Conservation (phyloP, 2,888 invertebrate genomes). For the Atethmia centrago region DNA sequence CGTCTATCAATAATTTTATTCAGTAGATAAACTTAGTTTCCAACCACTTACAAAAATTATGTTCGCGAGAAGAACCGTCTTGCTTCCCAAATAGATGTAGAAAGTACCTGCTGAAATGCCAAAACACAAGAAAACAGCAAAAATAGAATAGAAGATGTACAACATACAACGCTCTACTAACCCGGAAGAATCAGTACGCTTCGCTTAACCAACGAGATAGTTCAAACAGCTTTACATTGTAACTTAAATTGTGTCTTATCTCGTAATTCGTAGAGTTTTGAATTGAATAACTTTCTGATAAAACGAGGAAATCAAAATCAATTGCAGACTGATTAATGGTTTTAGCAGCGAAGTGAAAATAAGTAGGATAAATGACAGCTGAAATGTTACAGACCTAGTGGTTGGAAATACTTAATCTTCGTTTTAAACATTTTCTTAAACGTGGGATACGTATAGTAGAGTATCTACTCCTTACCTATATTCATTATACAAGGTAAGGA, state of each 20-base stretch:
- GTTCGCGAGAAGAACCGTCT: neutral
- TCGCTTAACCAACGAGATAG: slow-evolving; percentile 56
- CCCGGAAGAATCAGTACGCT: slow-evolving; percentile 70
- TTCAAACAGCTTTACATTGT: slow-evolving; percentile 27
- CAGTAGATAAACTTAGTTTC: neutral
- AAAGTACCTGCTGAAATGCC: slow-evolving; percentile 22
- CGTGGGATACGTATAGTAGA: neutral
- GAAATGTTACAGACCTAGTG: slow-evolving; percentile 13
- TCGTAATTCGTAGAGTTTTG: slow-evolving; percentile 13
- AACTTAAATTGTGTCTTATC: slow-evolving; percentile 49
- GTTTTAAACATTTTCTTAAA: too few relatives aligned
- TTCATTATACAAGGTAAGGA: too few relatives aligned
- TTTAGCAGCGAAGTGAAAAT: slow-evolving; percentile 50
- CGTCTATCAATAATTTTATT: neutral
- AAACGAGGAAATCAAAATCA: slow-evolving; percentile 51
- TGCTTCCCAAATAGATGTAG: slow-evolving; percentile 9
- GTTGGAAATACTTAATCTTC: slow-evolving; percentile 10
- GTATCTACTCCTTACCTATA: too few relatives aligned
- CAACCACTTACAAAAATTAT: neutral
- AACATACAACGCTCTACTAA: slow-evolving; percentile 70
- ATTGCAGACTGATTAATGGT: slow-evolving; percentile 51
- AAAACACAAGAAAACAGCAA: slow-evolving; percentile 37
- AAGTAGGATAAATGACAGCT: slow-evolving; percentile 11
- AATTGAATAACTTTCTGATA: slow-evolving; percentile 5
- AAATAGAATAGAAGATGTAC: slow-evolving; percentile 29